Conservation (phyloP, 2,797 vertebrate genomes). For the Gorsachius magnificus region DNA sequence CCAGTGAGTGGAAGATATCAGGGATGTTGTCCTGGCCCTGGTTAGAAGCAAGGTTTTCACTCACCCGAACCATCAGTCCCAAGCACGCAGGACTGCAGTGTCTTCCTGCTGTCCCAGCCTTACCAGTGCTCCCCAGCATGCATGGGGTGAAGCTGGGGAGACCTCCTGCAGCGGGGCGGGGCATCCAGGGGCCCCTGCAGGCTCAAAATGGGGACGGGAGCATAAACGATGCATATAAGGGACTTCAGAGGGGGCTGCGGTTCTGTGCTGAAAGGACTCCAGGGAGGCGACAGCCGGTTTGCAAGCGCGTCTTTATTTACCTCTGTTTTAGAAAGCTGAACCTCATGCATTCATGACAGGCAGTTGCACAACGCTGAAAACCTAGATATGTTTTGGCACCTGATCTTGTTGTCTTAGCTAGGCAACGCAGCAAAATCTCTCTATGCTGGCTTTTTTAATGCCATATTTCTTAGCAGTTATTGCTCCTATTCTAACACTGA, state of each 20-base stretch:
- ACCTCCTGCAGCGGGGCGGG: neutral
- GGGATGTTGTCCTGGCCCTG: fast-evolving
- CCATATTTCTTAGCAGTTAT: neutral
- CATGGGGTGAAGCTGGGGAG: neutral
- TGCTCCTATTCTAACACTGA: neutral
- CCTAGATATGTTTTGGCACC: neutral
- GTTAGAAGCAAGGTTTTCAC: neutral
- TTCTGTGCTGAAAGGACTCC: neutral
- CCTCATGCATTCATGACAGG: neutral
- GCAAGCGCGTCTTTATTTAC: neutral
- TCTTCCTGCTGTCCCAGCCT: neutral
- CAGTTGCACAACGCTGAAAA: neutral
- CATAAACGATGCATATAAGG: fast-evolving
- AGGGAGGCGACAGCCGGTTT: neutral
- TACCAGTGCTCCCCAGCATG: neutral
- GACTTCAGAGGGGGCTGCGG: neutral
- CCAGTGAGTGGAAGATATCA: neutral
- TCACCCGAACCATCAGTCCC: fast-evolving
- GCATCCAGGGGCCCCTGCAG: neutral
- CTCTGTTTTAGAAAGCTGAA: neutral
- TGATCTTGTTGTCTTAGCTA: neutral
- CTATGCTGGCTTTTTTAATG: neutral
- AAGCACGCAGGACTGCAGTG: fast-evolving
- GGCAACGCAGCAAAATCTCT: neutral
- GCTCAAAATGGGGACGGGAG: neutral